Conservation (phyloP, 2,797 vertebrate genomes). For the Siniperca obscura region DNA sequence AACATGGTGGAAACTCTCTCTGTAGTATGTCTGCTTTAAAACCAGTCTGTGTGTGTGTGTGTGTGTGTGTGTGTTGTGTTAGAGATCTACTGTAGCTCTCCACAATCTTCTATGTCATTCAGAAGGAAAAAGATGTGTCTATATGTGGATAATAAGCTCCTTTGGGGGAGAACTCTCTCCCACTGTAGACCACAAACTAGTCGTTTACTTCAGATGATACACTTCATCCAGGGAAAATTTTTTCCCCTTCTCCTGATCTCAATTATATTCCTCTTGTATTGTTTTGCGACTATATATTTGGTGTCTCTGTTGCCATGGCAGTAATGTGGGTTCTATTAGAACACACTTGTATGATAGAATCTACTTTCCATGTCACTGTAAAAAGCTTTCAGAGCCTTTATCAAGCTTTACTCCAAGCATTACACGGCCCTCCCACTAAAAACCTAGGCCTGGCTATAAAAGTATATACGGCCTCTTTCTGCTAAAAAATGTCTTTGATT, state of each 20-base stretch:
- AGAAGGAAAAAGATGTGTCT: slow-evolving; percentile 76
- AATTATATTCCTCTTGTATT: slow-evolving; percentile 74
- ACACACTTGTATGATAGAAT: slow-evolving; percentile 52
- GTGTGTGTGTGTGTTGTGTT: slow-evolving; percentile 3
- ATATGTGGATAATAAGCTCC: slow-evolving; percentile 83
- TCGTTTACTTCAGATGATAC: slow-evolving; percentile 78
- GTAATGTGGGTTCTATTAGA: slow-evolving; percentile 79
- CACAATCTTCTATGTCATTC: slow-evolving; percentile 67
- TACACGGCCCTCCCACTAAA: slow-evolving; percentile 30
- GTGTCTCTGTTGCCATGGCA: slow-evolving; percentile 78
- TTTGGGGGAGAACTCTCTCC: slow-evolving; percentile 73
- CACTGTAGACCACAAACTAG: slow-evolving; percentile 74
- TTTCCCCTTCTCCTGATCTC: slow-evolving; percentile 59
- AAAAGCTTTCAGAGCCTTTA: slow-evolving; percentile 68
- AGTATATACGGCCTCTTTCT: slow-evolving; percentile 50
- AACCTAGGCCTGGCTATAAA: slow-evolving; percentile 56
- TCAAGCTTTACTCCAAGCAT: slow-evolving; percentile 48
- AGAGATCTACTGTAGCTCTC: slow-evolving; percentile 44
- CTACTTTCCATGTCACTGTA: slow-evolving; percentile 66
- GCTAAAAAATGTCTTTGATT: slow-evolving; percentile 70
- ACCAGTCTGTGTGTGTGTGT: slow-evolving; percentile 10
- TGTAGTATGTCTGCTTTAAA: slow-evolving; percentile 57
- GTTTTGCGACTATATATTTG: slow-evolving; percentile 71
- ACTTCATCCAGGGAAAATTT: slow-evolving; percentile 64
- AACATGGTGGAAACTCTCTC: slow-evolving; percentile 63